phyloP scores from a whole-genome alignment of 2,113 vertebrate genomes.

The Plecturocebus donacophilus region DNA sequence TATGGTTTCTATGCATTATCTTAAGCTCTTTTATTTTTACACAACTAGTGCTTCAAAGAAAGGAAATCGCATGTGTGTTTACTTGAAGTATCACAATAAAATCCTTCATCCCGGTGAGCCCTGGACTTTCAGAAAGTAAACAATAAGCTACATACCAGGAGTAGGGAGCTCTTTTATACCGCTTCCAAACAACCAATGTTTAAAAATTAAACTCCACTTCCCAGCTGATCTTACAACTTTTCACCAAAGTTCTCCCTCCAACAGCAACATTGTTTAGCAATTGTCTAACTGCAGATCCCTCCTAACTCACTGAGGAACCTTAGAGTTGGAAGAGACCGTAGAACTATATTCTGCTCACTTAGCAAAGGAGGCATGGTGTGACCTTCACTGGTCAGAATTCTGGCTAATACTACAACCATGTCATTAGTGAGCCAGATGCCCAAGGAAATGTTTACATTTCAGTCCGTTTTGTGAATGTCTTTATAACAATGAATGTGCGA shows the following conservation, averaged over 20 bases:
- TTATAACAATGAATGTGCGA: conserved; percentile 76
- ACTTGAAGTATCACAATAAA: background rate
- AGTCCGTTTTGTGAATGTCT: conserved; percentile 71
- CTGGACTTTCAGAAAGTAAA: background rate
- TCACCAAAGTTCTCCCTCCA: background rate
- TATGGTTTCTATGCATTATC: background rate
- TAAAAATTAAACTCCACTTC: background rate
- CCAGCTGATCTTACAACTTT: background rate
- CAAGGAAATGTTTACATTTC: conserved; percentile 54
- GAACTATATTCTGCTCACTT: background rate
- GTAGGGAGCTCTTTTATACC: background rate
- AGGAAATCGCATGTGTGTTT: background rate
- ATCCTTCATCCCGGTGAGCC: background rate
- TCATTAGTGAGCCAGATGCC: background rate
- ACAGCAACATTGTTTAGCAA: background rate
- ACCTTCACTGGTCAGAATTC: conserved; percentile 46
- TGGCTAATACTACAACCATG: background rate
- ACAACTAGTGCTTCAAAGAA: background rate
- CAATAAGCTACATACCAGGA: background rate
- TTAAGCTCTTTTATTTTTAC: background rate
- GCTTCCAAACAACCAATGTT: background rate
- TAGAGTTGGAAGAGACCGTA: background rate
- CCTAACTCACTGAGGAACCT: accelerated
- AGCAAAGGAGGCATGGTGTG: background rate
- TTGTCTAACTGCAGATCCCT: background rate